Base-by-base conservation (phyloP, 2,797 vertebrate species). In the Rhyacichthys aspro region DNA sequence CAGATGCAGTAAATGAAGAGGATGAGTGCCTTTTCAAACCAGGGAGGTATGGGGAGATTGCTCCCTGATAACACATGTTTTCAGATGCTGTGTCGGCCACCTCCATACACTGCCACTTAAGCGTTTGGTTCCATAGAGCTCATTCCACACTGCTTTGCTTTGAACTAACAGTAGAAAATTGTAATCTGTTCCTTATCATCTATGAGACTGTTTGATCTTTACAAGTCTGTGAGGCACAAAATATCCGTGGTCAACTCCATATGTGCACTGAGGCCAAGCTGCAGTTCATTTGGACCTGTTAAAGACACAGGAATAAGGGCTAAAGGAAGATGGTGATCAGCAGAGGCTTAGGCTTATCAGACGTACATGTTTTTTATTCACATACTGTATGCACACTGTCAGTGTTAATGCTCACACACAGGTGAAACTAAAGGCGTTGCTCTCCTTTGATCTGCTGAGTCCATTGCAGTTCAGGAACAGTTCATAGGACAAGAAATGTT, bases 161-260 rank as follows among this genome's bases (percentile, higher is more conserved):
- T 91, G 92, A 92, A 92, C 81, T 70, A 66, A 67, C 69, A 60
- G 74, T 87, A 76, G 83, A 83, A 77, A 88, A 87, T 90, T 90
- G 82, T 90, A 86, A 90, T 89, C 88, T 87, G 82, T 81, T 86
- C 66, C 78, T 86, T 81, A 84, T 74, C 84, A 52, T 72, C 82
- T 74, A n/a, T 17, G 32, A 50, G 37, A 73, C 14, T 9, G 65
- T 93, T 93, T 93, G 88, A 92, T 91, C 88, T 90, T 74, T 81
- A 76, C 70, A 91, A 84, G 87, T 77, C 86, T 77, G 73, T 78
- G 71, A 70, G 81, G 62, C 43, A 17, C 39, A 70, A 72, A 64
- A 82, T 54, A 78, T 73, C 72, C 68, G 44, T 72, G 74, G 76
- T 78, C 78, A 79, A 78, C 69, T 69, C 55, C 41, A 47, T 59